Evolutionary conservation across 2,888 invertebrate species (phyloP), one percentile per base, ranked within the genome.

Genomic region (Cancer borealis): DNA sequence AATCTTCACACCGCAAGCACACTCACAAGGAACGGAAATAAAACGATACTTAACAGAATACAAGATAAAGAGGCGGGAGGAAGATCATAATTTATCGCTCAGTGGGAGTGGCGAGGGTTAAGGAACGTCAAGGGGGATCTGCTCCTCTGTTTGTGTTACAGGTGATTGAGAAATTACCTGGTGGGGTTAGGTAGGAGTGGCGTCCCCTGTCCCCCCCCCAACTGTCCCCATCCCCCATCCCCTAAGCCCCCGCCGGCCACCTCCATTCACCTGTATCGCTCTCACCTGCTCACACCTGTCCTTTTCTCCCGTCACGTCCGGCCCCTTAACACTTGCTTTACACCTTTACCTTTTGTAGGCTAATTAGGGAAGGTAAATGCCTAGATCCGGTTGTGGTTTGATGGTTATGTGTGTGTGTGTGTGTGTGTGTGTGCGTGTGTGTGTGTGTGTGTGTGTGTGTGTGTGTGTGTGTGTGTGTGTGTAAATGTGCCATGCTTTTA

Each of bases 401-500:
- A 5, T 66, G 54, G 14, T 39, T 2, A 39, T 39, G 0, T 39
- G 39, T 39, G 39, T 39, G 39, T 39, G 39, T 39, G 39, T 39
- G 66, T 30, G 30, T 79, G 79, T 30, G 49, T 66, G 45, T 73
- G 46, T 92, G 45, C 21, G 73, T 73, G 73, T 39, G 47, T 73
- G 39, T 73, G 73, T 73, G 39, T 66, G 45, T 92, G n/a, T 79
- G 73, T 92, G 46, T 92, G 45, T 92, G 73, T 73, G 45, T 47
- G 26, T 92, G 73, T 92, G 39, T 79, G 73, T 73, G 73, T 45
- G 45, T 92, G 2, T 45, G 39, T 79, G 17, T 39, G 46, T 92
- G 39, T 92, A 79, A 21, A 47, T 66, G 39, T 45, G 39, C n/a
- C n/a, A 39, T 21, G 47, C 73, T 73, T 91, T 66, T 66, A 66